These are phyloP conservation scores for Drosophila suzukii DNA, from an alignment of 1,140 invertebrate species.

Conservation along the genomic window DNA sequence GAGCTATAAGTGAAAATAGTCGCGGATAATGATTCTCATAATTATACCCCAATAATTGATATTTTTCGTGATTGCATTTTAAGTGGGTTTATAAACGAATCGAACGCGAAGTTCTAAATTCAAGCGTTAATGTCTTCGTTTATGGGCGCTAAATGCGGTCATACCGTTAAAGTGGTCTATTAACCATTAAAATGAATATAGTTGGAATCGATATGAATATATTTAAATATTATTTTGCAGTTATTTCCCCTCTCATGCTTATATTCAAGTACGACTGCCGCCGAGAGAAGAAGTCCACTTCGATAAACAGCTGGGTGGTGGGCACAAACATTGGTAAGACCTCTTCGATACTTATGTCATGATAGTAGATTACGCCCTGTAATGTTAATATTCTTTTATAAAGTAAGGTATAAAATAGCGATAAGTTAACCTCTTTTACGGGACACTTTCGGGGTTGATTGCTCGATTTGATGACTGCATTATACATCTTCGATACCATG, in stretches of 20 bases:
- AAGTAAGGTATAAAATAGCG: neutral
- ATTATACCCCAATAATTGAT: slow-evolving; percentile 33
- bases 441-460: slow-evolving; percentile 49
- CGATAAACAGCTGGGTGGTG: slow-evolving; percentile 17
- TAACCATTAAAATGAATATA: neutral
- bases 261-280: slow-evolving; percentile 43
- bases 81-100: slow-evolving; percentile 16
- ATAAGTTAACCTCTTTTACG: slow-evolving; percentile 24
- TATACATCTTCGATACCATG: slow-evolving; percentile 38
- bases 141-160: neutral
- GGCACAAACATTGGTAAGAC: slow-evolving; percentile 45
- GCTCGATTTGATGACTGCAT: slow-evolving; percentile 34
- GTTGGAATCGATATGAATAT: neutral
- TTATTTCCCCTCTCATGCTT: slow-evolving; percentile 23
- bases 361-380: slow-evolving; percentile 45
- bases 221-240: slow-evolving; percentile 5
- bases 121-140: slow-evolving; percentile 20
- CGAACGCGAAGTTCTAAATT: slow-evolving; percentile 1
- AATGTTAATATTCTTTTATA: neutral
- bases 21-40: slow-evolving; percentile 5
- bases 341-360: slow-evolving; percentile 51
- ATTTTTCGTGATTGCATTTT: slow-evolving; percentile 41
- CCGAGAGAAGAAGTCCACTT: slow-evolving; percentile 25
- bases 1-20: slow-evolving; percentile 15
- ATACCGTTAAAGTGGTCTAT: slow-evolving; percentile 2